Percentiles rank a stretch among this genome's conserved stretches.
phyloP scores from a whole-genome alignment of 2,113 vertebrate genomes.

The Siniperca knerii region DNA sequence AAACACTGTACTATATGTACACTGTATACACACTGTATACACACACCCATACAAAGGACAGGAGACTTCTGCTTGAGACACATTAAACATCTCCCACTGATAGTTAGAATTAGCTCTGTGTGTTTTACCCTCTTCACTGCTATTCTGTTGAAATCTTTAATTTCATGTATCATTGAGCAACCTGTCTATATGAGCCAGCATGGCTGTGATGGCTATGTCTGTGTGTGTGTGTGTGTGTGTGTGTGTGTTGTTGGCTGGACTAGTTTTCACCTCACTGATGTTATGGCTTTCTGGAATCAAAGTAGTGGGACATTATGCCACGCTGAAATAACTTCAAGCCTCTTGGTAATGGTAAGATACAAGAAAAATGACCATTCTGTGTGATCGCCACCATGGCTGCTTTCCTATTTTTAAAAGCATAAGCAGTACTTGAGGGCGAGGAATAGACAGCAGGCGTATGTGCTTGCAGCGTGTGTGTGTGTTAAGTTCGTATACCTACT shows the following conservation, averaged over 20 bases:
- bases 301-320: conserved; percentile 61
- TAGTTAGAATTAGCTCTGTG: conserved; percentile 76
- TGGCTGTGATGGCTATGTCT: conserved; percentile 47
- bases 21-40: background rate
- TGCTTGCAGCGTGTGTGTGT: conserved; percentile 6
- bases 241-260: conserved; percentile 45
- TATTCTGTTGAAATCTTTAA: conserved; percentile 79
- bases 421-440: conserved; percentile 17
- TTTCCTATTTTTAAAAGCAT: conserved; percentile 42
- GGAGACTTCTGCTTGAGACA: conserved; percentile 42
- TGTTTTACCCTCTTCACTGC: conserved; percentile 73
- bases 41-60: conserved; percentile 12
- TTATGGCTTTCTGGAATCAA: conserved; percentile 64
- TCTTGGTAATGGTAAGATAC: conserved; percentile 59
- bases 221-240: conserved; percentile 26
- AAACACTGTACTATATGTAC: too few relatives aligned
- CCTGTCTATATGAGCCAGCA: conserved; percentile 73
- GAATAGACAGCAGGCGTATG: conserved; percentile 11
- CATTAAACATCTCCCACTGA: conserved; percentile 67
- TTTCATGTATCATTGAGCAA: conserved; percentile 85
- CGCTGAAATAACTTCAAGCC: conserved; percentile 59
- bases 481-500: conserved; percentile 45
- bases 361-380: conserved; percentile 56
- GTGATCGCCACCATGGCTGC: conserved; percentile 17
- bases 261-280: conserved; percentile 67